A percentile compares a stretch with the other conserved stretches of the same genome.
phyloP scores from a whole-genome alignment of 2,797 vertebrate species.

The Tolypeutes matacus region DNA sequence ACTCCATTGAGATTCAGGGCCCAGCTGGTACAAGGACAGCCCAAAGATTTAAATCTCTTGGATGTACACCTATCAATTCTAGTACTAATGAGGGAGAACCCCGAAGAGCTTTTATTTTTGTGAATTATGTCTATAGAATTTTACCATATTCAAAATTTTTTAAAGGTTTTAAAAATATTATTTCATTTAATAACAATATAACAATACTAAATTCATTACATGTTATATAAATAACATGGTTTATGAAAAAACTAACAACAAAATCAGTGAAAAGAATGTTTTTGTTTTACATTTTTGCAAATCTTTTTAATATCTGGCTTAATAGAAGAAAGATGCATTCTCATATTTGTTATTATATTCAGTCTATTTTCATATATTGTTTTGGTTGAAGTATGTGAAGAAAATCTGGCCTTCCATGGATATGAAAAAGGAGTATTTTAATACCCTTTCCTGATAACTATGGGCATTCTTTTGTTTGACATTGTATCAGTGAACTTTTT shows the following conservation, averaged over 20 bases:
- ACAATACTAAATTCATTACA: neutral
- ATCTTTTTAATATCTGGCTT: neutral
- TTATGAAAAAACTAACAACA: conserved; percentile 14
- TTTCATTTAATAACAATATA: neutral
- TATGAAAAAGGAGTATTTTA: conserved; percentile 28
- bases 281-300: neutral
- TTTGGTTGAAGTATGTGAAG: neutral
- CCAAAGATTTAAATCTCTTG: no score
- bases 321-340: neutral
- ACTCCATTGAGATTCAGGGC: no score
- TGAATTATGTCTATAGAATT: neutral
- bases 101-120: neutral
- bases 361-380: neutral
- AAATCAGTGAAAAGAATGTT: conserved; percentile 7
- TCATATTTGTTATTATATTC: neutral
- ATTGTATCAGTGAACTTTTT: neutral
- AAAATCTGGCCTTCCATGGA: neutral
- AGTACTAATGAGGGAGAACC: neutral
- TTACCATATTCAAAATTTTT: conserved; percentile 42
- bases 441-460: neutral
- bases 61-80: no score
- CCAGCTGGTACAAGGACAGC: no score
- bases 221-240: neutral
- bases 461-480: neutral
- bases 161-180: neutral